Conservation (phyloP, 2,113 vertebrate genomes). For the Lutjanus erythropterus region DNA sequence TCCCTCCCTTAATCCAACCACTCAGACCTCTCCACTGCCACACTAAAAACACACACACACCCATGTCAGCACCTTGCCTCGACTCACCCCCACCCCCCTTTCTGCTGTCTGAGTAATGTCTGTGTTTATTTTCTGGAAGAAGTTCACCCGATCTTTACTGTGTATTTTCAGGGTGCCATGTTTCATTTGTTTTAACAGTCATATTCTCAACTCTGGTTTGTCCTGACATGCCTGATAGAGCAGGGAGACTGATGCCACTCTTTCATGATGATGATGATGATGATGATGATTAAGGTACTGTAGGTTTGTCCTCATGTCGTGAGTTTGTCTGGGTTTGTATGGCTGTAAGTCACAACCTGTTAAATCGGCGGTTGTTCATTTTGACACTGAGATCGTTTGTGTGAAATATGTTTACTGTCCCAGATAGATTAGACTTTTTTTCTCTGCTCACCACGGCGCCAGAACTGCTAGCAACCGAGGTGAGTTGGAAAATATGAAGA, state of each 20-base stretch:
- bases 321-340: slow-evolving; percentile 3
- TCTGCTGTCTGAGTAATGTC: slow-evolving; percentile 64
- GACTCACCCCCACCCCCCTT: not conserved
- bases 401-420: slow-evolving; percentile 15
- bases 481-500: slow-evolving; percentile 21
- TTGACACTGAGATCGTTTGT: not conserved
- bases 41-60: slow-evolving; percentile 45
- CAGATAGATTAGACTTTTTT: not conserved
- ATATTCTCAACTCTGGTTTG: slow-evolving; percentile 33
- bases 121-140: slow-evolving; percentile 76
- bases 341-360: not conserved
- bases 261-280: slow-evolving; percentile 27
- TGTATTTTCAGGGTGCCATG: slow-evolving; percentile 64
- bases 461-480: slow-evolving; percentile 7
- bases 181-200: slow-evolving; percentile 67
- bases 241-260: slow-evolving; percentile 2
- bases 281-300: not conserved
- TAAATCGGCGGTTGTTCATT: not conserved
- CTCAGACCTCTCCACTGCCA: slow-evolving; percentile 28
- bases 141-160: slow-evolving; percentile 50
- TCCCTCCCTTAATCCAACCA: slow-evolving; percentile 49
- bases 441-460: not conserved
- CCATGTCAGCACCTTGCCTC: slow-evolving; percentile 76
- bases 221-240: not conserved
- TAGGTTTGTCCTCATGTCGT: not conserved